phyloP scores from a whole-genome alignment of 1,140 invertebrate species.

The Drosophila insularis region DNA sequence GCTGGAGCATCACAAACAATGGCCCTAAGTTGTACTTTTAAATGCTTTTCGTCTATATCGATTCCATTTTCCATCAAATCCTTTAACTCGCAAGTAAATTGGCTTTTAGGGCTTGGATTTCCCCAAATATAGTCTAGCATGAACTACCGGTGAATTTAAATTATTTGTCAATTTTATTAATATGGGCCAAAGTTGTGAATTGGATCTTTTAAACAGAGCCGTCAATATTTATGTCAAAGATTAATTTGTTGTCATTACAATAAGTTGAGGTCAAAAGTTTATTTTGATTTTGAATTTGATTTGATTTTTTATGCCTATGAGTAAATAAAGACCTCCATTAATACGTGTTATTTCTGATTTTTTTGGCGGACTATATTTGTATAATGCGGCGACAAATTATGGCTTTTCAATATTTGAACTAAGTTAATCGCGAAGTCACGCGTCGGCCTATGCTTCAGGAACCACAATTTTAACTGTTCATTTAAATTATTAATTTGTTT shows the following conservation, averaged over 20 bases:
- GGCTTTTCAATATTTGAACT: not conserved
- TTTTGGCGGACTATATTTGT: not conserved
- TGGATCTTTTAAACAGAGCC: slow-evolving; percentile 3
- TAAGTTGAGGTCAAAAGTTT: slow-evolving; percentile 17
- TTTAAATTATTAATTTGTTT: too few relatives aligned
- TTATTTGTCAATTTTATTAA: not conserved
- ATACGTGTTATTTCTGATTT: not conserved
- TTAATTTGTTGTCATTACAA: not conserved
- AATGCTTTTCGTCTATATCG: not conserved
- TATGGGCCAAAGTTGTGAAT: slow-evolving; percentile 3
- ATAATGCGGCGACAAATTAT: not conserved
- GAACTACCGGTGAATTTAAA: not conserved
- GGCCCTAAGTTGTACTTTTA: not conserved
- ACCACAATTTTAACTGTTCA: too few relatives aligned
- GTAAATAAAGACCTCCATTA: not conserved
- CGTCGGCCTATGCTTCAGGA: not conserved
- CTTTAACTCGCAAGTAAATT: not conserved
- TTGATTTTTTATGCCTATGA: not conserved
- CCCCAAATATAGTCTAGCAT: too few relatives aligned
- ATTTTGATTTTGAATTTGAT: too few relatives aligned
- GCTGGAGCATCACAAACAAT: slow-evolving; percentile 10
- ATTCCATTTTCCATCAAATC: slow-evolving; percentile 1
- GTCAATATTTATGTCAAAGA: slow-evolving; percentile 1
- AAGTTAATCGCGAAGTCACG: not conserved
- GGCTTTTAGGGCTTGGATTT: not conserved